Evolutionary conservation across 2,113 vertebrate genomes (phyloP).

Genomic region (Pungitius pungitius): DNA sequence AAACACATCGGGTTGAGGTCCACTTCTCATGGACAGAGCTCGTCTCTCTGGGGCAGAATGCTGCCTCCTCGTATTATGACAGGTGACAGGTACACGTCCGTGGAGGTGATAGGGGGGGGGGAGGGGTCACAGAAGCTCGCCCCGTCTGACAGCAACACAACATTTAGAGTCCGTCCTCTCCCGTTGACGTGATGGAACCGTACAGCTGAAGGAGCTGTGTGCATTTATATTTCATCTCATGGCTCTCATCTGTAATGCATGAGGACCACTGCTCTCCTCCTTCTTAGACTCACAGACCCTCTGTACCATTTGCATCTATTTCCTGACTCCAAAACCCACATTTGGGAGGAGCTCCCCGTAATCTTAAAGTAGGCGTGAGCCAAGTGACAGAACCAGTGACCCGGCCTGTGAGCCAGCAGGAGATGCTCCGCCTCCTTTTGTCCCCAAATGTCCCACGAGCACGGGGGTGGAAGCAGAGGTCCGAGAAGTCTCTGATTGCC

Average conservation of each 20-base stretch:
- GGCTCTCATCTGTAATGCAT: constrained; percentile 74
- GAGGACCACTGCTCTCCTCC: constrained; percentile 32
- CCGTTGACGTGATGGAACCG: constrained; percentile 64
- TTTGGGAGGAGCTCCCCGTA: not conserved
- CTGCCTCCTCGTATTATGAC: not conserved
- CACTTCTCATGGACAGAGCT: not conserved
- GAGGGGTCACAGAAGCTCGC: not conserved
- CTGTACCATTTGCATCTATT: not conserved
- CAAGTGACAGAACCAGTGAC: not conserved
- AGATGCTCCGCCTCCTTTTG: not conserved
- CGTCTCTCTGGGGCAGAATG: not conserved
- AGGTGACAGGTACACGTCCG: constrained; percentile 7
- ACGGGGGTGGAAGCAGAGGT: too few species aligned
- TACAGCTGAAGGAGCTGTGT: constrained; percentile 62
- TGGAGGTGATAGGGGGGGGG: not conserved
- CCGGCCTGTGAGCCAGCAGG: not conserved
- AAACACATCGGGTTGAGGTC: too few species aligned
- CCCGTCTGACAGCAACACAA: constrained; percentile 1
- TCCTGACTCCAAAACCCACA: constrained; percentile 7
- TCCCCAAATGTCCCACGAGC: not conserved
- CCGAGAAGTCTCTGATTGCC: not conserved
- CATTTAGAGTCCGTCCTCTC: constrained; percentile 7
- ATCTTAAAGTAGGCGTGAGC: not conserved
- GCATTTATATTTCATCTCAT: constrained; percentile 76
- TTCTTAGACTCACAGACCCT: not conserved